These are phyloP conservation scores for Callospermophilus lateralis DNA, from an alignment of 2,113 vertebrate genomes.

Conservation along the genomic window DNA sequence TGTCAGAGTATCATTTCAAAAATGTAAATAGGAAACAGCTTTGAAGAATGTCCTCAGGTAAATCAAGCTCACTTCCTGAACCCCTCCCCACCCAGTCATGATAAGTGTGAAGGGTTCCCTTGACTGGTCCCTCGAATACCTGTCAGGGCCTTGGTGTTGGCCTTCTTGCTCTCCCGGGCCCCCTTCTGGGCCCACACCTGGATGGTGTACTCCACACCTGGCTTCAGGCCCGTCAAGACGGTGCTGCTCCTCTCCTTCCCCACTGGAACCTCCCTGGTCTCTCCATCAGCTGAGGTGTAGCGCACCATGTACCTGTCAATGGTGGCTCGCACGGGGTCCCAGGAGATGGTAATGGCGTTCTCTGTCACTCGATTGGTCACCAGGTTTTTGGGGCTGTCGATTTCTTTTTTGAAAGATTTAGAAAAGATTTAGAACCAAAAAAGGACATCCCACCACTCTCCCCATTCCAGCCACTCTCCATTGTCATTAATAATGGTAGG, in stretches of 20 bases:
- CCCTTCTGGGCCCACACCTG: conserved; percentile 90
- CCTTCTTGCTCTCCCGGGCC: conserved; percentile 86
- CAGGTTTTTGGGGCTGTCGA: conserved; percentile 86
- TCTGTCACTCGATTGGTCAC: conserved; percentile 88
- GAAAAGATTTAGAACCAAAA: conserved; percentile 25
- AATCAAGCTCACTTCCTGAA: background rate
- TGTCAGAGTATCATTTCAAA: background rate
- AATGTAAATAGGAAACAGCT: background rate
- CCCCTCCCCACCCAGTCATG: background rate
- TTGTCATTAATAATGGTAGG: background rate
- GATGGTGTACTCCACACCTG: conserved; percentile 87
- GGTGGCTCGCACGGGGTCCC: conserved; percentile 89
- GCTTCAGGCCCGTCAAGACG: conserved; percentile 86
- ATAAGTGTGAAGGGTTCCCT: background rate
- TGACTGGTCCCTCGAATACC: conserved; percentile 77
- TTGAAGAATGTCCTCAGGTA: background rate
- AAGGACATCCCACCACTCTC: background rate
- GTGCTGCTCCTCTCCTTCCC: conserved; percentile 85
- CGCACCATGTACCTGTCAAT: conserved; percentile 90
- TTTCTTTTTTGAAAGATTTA: conserved; percentile 70
- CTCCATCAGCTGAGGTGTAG: conserved; percentile 88
- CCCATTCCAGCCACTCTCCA: background rate
- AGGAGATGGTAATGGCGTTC: conserved; percentile 88
- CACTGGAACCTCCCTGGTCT: conserved; percentile 85
- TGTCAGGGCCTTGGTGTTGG: conserved; percentile 86